Conservation (phyloP, 2,113 vertebrate genomes). For the Morone chrysops region DNA sequence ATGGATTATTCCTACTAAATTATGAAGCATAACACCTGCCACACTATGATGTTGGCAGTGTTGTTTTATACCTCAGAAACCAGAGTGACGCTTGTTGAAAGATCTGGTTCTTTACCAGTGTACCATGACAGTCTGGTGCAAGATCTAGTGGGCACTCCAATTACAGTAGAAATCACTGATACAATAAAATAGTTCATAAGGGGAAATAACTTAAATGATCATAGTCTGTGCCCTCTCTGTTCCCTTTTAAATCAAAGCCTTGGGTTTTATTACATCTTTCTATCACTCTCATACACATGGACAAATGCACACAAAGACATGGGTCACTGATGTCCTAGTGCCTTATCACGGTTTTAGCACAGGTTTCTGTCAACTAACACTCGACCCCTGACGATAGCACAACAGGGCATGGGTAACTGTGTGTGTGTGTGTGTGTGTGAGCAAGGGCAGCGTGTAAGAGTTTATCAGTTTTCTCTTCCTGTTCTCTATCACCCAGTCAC, state of each 20-base stretch:
- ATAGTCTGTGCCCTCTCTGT: neutral
- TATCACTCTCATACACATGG: neutral
- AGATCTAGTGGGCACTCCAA: neutral
- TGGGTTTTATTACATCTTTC: constrained; percentile 8
- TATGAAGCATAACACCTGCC: constrained; percentile 73
- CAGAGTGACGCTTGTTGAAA: constrained; percentile 32
- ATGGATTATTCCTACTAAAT: constrained; percentile 73
- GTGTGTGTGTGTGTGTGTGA: constrained; percentile 1
- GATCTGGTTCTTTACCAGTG: constrained; percentile 12
- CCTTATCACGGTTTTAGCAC: constrained; percentile 65
- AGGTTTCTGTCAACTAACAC: constrained; percentile 80
- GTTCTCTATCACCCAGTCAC: constrained; percentile 73
- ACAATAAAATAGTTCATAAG: neutral
- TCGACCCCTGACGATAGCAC: constrained; percentile 68
- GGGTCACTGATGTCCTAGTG: constrained; percentile 40
- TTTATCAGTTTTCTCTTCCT: constrained; percentile 77
- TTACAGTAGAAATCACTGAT: neutral
- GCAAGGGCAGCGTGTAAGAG: constrained; percentile 48
- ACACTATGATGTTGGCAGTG: constrained; percentile 46
- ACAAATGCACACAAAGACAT: constrained; percentile 6
- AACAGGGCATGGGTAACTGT: constrained; percentile 45
- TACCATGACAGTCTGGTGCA: constrained; percentile 4
- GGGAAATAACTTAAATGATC: neutral
- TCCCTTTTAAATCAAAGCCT: neutral
- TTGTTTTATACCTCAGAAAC: constrained; percentile 50